A percentile compares a stretch with the other conserved stretches of the same genome.
Conservation (phyloP, 2,797 vertebrate genomes). For the Pipistrellus pipistrellus region DNA sequence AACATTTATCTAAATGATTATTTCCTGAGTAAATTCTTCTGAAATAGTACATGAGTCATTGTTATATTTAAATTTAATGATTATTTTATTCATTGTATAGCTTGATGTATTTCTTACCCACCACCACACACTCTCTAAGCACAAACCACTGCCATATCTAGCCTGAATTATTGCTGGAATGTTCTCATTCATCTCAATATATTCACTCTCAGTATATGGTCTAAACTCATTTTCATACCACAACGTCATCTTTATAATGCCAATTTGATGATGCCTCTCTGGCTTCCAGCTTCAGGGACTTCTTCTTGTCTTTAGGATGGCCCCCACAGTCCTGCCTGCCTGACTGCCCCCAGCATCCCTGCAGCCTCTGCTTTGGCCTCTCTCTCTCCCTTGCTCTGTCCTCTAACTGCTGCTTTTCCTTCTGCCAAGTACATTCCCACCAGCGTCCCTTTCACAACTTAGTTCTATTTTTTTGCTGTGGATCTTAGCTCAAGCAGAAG, state of each 20-base stretch:
- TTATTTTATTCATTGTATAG: background rate
- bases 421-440: background rate
- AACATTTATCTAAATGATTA: constrained; percentile 63
- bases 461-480: background rate
- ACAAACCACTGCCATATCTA: background rate
- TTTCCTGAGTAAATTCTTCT: background rate
- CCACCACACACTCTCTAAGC: background rate
- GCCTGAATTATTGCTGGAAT: background rate
- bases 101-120: background rate
- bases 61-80: background rate
- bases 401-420: background rate
- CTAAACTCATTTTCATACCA: background rate
- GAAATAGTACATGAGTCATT: background rate
- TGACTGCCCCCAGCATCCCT: too few relatives aligned
- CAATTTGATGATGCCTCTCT: background rate
- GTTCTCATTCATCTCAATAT: background rate
- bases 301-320: background rate
- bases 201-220: background rate
- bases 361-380: background rate
- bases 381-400: background rate
- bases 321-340: background rate
- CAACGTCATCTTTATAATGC: background rate
- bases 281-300: background rate
- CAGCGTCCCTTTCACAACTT: background rate
- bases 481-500: background rate